phyloP scores from a whole-genome alignment of 2,888 invertebrate genomes.

The Eilema depressum region DNA sequence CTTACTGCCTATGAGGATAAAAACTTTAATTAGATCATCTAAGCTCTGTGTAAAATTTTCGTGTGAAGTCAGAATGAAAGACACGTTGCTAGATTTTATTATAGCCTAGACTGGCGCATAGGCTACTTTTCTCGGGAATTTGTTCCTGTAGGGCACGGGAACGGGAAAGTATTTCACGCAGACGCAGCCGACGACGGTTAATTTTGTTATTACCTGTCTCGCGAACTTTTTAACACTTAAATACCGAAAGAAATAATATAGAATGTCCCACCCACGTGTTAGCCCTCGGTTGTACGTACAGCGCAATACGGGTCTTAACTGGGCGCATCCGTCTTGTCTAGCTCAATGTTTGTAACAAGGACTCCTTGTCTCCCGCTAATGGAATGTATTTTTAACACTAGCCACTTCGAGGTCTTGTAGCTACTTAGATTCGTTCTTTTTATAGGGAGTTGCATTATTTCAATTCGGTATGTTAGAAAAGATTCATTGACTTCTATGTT shows the following conservation, averaged over 20 bases:
- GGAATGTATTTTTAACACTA: conserved; percentile 38
- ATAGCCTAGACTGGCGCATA: too few species aligned
- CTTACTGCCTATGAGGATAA: too few species aligned
- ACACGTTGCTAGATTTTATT: too few species aligned
- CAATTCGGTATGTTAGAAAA: background rate
- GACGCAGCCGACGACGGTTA: background rate
- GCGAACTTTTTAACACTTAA: background rate
- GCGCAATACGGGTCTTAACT: conserved; percentile 71
- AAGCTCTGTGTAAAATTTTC: too few species aligned
- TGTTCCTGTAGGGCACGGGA: too few species aligned
- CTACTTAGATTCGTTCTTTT: background rate
- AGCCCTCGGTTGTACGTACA: conserved; percentile 40
- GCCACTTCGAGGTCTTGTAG: conserved; percentile 18
- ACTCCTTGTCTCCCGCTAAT: conserved; percentile 54
- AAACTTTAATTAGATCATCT: too few species aligned
- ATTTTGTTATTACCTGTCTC: background rate
- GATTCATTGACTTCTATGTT: background rate
- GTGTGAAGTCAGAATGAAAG: too few species aligned
- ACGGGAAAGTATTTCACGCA: too few species aligned
- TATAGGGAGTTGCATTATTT: background rate
- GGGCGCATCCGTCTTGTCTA: conserved; percentile 74
- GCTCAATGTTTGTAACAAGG: conserved; percentile 64
- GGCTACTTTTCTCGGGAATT: too few species aligned
- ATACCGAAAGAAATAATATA: background rate
- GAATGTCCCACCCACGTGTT: conserved; percentile 17